phyloP scores from a whole-genome alignment of 2,888 invertebrate genomes.

The Drosophila histrio region DNA sequence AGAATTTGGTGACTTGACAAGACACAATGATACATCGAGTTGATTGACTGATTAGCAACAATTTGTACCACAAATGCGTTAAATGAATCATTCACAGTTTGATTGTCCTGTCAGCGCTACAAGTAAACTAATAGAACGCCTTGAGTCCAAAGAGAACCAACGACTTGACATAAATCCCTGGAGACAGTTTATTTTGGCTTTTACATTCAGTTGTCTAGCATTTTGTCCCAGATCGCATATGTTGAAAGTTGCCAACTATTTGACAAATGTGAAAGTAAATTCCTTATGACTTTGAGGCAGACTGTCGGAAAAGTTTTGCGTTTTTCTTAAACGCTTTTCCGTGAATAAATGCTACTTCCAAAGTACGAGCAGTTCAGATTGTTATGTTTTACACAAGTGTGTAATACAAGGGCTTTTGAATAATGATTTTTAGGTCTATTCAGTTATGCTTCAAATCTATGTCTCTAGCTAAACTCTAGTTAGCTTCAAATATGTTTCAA shows the following conservation, averaged over 20 bases:
- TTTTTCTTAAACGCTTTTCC: neutral
- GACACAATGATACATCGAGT: conserved; percentile 5
- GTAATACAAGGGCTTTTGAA: neutral
- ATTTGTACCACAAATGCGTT: conserved; percentile 43
- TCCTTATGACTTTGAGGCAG: conserved; percentile 11
- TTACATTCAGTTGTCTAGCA: conserved; percentile 21
- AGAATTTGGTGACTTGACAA: conserved; percentile 3
- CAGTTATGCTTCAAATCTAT: neutral
- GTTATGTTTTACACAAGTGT: neutral
- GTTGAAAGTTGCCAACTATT: conserved; percentile 46
- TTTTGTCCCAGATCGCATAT: neutral
- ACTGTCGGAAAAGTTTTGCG: neutral
- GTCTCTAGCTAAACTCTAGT: too few relatives aligned
- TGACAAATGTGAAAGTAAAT: conserved; percentile 49
- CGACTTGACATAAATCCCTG: conserved; percentile 13
- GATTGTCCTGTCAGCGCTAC: conserved; percentile 44
- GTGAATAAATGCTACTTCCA: neutral
- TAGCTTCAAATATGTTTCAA: too few relatives aligned
- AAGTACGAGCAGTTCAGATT: neutral
- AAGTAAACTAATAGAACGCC: conserved; percentile 12
- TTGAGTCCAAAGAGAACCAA: conserved; percentile 6
- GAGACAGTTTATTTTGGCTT: conserved; percentile 26
- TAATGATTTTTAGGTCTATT: neutral
- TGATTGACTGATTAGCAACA: conserved; percentile 6
- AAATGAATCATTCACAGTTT: conserved; percentile 59